phyloP scores from a whole-genome alignment of 2,888 invertebrate genomes.

The Imbricaverruca yamaguchii region DNA sequence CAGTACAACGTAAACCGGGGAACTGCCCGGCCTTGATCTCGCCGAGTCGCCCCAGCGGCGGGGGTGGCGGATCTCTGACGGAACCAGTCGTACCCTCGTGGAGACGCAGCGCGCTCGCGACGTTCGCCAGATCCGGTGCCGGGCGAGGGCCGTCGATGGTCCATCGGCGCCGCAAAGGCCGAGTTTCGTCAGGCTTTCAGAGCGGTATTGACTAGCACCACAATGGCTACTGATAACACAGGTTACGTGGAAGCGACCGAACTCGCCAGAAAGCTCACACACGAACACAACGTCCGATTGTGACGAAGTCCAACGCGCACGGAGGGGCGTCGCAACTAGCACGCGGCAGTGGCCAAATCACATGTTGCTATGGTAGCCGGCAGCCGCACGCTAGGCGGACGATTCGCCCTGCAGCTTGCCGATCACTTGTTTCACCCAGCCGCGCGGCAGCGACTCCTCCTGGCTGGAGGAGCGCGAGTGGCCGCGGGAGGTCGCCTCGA shows the following conservation, averaged over 20 bases:
- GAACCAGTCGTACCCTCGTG: too few species aligned
- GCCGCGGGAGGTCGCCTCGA: conserved; percentile 37
- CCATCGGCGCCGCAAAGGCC: too few species aligned
- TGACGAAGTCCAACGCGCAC: not conserved
- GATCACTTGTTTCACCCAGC: conserved; percentile 67
- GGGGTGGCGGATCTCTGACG: too few species aligned
- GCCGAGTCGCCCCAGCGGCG: too few species aligned
- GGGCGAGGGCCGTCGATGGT: too few species aligned
- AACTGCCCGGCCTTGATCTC: too few species aligned
- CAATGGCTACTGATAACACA: not conserved
- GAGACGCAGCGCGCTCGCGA: too few species aligned
- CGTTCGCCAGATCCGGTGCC: too few species aligned
- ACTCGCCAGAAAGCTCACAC: not conserved
- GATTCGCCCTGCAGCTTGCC: conserved; percentile 54
- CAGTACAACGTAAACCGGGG: too few species aligned
- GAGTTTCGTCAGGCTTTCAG: not conserved
- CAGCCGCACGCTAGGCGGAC: not conserved
- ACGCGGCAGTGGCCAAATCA: conserved; percentile 1
- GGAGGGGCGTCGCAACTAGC: not conserved
- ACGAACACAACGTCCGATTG: not conserved
- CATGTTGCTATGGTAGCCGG: not conserved
- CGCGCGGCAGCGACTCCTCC: conserved; percentile 41
- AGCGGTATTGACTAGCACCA: conserved; percentile 17
- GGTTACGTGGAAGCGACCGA: not conserved
- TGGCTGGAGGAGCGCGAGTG: conserved; percentile 20